These are phyloP conservation scores for Palloptera scutellata DNA, from an alignment of 2,888 invertebrate genomes.

Conservation along the genomic window DNA sequence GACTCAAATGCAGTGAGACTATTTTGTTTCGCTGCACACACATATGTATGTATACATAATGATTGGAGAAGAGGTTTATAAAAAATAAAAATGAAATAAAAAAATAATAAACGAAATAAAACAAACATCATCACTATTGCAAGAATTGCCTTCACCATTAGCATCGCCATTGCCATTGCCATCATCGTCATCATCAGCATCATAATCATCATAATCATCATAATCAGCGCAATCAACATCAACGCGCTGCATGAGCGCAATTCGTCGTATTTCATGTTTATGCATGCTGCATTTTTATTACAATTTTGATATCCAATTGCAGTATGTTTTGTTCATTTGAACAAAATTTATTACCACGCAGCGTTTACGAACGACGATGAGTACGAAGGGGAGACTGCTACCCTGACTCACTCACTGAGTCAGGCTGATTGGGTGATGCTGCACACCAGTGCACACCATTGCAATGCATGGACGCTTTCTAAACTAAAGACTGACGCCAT, in stretches of 20 bases:
- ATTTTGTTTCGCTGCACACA: too few relatives aligned
- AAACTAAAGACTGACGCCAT: constrained; percentile 11
- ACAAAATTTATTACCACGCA: too few relatives aligned
- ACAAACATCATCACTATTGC: neutral
- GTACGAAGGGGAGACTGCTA: too few relatives aligned
- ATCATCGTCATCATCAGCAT: neutral
- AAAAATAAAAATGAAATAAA: too few relatives aligned
- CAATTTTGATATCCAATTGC: constrained; percentile 41
- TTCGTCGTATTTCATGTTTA: constrained; percentile 55
- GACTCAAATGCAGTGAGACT: constrained; percentile 3
- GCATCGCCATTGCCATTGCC: neutral
- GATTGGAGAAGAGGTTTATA: too few relatives aligned
- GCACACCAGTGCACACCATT: neutral
- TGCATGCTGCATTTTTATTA: constrained; percentile 54
- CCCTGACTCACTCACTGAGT: too few relatives aligned
- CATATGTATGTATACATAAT: too few relatives aligned
- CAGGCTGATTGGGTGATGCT: too few relatives aligned
- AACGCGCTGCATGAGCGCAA: constrained; percentile 10
- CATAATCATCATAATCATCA: neutral
- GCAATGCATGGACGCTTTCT: too few relatives aligned
- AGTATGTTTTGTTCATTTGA: constrained; percentile 1
- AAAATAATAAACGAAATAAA: too few relatives aligned
- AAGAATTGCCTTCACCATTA: neutral
- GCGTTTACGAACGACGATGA: too few relatives aligned
- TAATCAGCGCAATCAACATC: neutral